These are phyloP conservation scores for Benitochromis conjunctus DNA, from an alignment of 2,113 vertebrate species.

Conservation along the genomic window DNA sequence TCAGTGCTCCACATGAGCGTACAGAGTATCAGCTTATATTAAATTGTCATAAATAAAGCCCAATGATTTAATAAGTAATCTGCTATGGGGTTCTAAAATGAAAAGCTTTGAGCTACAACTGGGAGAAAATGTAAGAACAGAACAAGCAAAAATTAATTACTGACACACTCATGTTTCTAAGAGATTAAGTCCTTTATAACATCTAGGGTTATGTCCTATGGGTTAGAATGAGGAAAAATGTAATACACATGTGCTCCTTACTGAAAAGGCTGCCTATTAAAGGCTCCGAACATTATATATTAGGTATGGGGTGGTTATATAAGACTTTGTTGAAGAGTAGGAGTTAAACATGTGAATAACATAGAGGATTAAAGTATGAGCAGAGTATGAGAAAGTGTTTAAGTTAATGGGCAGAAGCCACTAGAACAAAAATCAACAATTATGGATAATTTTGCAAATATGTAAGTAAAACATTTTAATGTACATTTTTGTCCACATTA, in stretches of 20 bases:
- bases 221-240: background rate
- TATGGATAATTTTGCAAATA: background rate
- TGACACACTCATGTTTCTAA: background rate
- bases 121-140: slow-evolving; percentile 24
- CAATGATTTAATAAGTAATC: slow-evolving; percentile 63
- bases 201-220: background rate
- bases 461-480: background rate
- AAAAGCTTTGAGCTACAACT: slow-evolving; percentile 54
- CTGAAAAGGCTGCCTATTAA: slow-evolving; percentile 15
- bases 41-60: slow-evolving; percentile 58
- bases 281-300: slow-evolving; percentile 13
- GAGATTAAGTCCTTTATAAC: background rate
- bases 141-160: slow-evolving; percentile 2
- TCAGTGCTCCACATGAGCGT: slow-evolving; percentile 38
- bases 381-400: background rate
- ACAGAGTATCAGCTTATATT: slow-evolving; percentile 45
- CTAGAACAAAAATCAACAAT: background rate
- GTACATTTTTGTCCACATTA: background rate
- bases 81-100: slow-evolving; percentile 55
- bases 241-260: slow-evolving; percentile 24
- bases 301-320: background rate
- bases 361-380: background rate
- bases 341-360: background rate
- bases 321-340: background rate
- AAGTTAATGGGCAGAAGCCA: background rate